phyloP scores from a whole-genome alignment of 1,140 invertebrate species.

The Coelopa frigida region DNA sequence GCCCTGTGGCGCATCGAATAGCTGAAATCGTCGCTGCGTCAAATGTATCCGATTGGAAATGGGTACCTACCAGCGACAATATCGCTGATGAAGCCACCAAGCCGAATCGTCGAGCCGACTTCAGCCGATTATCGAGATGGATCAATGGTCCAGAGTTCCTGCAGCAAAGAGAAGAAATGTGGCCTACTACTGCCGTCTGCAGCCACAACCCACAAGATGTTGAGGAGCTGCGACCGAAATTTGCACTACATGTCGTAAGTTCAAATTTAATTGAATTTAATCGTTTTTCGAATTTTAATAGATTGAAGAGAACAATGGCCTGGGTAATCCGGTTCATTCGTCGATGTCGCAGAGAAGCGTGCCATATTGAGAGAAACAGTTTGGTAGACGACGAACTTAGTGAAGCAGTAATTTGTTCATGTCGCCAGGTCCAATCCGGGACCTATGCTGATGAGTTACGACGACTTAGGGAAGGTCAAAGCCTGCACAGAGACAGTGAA shows the following conservation, averaged over 20 bases:
- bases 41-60: constrained; percentile 22
- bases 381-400: neutral
- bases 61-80: constrained; percentile 26
- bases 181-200: too few relatives aligned
- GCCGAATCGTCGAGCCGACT: neutral
- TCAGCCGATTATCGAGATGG: neutral
- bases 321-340: neutral
- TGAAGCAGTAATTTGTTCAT: neutral
- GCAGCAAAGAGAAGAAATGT: neutral
- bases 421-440: neutral
- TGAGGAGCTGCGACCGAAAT: too few relatives aligned
- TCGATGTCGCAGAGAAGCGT: neutral
- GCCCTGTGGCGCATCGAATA: neutral
- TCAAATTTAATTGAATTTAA: neutral
- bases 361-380: neutral
- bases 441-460: neutral
- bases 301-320: constrained; percentile 1
- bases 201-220: too few relatives aligned
- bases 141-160: constrained; percentile 2
- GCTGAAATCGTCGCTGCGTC: constrained; percentile 2
- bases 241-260: neutral
- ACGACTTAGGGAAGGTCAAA: neutral
- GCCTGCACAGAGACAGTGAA: neutral
- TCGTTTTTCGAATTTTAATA: neutral
- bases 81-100: constrained; percentile 30